Percentiles rank a stretch among this genome's conserved stretches.
Conservation (phyloP, 2,113 vertebrate species). For the Psittacula cyanocephala region DNA sequence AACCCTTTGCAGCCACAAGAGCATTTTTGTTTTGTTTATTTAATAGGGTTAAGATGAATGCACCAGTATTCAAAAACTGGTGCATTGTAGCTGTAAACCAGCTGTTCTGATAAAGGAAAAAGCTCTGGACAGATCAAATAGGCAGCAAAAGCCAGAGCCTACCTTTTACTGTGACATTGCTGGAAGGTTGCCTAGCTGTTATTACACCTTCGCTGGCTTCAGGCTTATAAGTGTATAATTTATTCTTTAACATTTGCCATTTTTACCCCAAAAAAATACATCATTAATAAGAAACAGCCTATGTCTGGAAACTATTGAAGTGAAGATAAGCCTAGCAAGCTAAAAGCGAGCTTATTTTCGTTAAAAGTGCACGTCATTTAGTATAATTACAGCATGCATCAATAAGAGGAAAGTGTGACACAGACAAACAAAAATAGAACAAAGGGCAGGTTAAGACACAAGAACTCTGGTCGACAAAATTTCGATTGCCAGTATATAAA, state of each 20-base stretch:
- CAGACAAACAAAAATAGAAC: neutral
- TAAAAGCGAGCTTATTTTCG: neutral
- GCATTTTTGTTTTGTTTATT: neutral
- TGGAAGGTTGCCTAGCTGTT: neutral
- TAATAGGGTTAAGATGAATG: neutral
- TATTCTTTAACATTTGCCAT: neutral
- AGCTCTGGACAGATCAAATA: neutral
- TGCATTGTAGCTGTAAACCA: neutral
- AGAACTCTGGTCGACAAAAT: constrained; percentile 8
- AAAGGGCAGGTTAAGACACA: neutral
- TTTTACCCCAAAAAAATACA: neutral
- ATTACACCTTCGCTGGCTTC: neutral
- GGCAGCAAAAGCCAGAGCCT: neutral
- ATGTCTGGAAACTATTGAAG: neutral
- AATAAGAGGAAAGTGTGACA: neutral
- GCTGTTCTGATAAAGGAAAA: constrained; percentile 8
- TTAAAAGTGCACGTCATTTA: neutral
- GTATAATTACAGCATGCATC: neutral
- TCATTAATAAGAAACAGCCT: neutral
- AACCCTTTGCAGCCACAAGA: neutral
- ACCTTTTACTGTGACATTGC: neutral
- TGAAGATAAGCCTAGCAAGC: neutral
- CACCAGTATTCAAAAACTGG: neutral
- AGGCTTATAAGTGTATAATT: neutral
- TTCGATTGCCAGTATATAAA: constrained; percentile 14